Base-by-base conservation (phyloP, 1,140 invertebrate genomes). In the Augochlora pura region DNA sequence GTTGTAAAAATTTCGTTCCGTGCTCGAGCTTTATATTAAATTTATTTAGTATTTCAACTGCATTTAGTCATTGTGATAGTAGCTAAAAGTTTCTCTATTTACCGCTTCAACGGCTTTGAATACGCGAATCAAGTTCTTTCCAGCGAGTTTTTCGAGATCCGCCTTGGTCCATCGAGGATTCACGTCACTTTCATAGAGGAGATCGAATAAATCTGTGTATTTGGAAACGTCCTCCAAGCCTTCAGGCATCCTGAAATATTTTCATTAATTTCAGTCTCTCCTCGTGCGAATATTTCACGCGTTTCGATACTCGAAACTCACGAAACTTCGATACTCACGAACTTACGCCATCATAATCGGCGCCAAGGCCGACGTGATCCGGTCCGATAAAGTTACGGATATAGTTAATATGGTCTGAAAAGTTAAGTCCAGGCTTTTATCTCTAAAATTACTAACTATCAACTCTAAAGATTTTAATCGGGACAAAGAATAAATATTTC, bases 101-200 rank as follows among this genome's bases (percentile, higher is more conserved):
- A 96, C 96, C 93, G 94, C 89, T 93, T 96, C 96, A 16, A 94
- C 95, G 88, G 93, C 92, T 82, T 93, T 92, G 88, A 96, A 95
- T 66, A 96, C 96, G 80, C 95, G 91, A 59, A 96, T 91, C 64
- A 96, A 93, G 90, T 96, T 97, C 79, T 93, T 91, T 39, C 95
- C 96, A 42, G 95, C 95, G 42, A 97, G 90, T 91, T 96, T 96
- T 85, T 95, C 94, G 25, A 97, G 90, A 80, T 96, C 95, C n/a
- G 93, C 92, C 65, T 93, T 92, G 0, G 93, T 94, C 96, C 96
- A 97, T 66, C n/a, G 21, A 66, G 92, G 91, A 39, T 94, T 91
- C 42, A 89, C 88, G 14, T 85, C 62, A 66, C 89, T 88, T 21
- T 93, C 89, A 39, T 93, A 89, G 10, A 96, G 90, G 72, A 94